Evolutionary conservation across 2,888 invertebrate species (phyloP), one percentile per base, ranked within the genome.

Genomic region (Eupithecia abbreviata): DNA sequence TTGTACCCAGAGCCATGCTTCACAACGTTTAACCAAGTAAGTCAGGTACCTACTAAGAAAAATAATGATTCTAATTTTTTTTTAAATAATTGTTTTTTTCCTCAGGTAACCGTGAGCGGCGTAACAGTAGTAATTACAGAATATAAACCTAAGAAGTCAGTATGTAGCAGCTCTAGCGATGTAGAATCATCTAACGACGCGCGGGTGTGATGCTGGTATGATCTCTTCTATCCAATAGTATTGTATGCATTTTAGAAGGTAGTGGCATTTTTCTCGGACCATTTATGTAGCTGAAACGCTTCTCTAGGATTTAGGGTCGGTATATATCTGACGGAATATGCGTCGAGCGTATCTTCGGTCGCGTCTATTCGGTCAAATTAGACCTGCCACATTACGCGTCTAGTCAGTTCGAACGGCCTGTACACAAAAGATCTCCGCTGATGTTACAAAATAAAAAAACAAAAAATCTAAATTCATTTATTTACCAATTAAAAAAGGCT

Each of bases 91-190:
- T 58, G 3, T 58, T 30, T 4, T 72, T 51, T 43, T n/a, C n/a
- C 42, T 66, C 90, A 95, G 95, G 95, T 95, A 85, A 99, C 99
- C 71, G 99, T 99, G 55, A 99, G 99, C 91, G 98, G 98, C 86
- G 98, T 99, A 78, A 99, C 99, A 71, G 99, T 99, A 80, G 97
- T 98, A 82, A 99, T 99, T 90, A 99, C 99, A 77, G 99, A 99
- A 95, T 99, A 98, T 91, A 98, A 98, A 91, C 98, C 98, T 83
- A 98, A 98, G 89, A 94, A 95, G 80, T 94, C 94, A 0, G 91
- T 93, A 0, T 91, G 93, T 0, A 92, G 89, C 79, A 94, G 94
- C 79, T 95, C 95, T 3, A 95, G 95, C 77, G 95, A 95, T 75
- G 90, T 95, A 55, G 95, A 95, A 81, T 95, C 94, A 2, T 95